A percentile compares a stretch with the other conserved stretches of the same genome.
phyloP scores from a whole-genome alignment of 2,888 invertebrate species.

The Melanchra persicariae region DNA sequence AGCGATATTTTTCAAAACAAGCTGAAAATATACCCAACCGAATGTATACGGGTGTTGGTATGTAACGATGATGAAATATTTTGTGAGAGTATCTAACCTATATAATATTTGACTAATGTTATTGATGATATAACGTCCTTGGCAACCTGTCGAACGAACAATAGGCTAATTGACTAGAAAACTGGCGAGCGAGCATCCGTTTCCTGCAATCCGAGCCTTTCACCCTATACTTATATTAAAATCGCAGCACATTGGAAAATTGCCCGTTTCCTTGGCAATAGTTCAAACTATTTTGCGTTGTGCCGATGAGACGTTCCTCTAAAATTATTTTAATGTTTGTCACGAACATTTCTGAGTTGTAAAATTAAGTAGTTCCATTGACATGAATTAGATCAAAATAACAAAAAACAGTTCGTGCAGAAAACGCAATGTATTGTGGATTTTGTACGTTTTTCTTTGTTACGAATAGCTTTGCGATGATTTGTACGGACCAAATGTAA shows the following conservation, averaged over 20 bases:
- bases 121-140: background rate
- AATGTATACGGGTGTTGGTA: slow-evolving; percentile 29
- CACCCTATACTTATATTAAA: slow-evolving; percentile 69
- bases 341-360: slow-evolving; percentile 61
- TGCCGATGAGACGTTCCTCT: slow-evolving; percentile 77
- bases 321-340: slow-evolving; percentile 79
- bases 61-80: slow-evolving; percentile 53
- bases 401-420: background rate
- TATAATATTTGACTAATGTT: slow-evolving; percentile 2
- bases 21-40: slow-evolving; percentile 40
- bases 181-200: slow-evolving; percentile 46
- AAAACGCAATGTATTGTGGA: slow-evolving; percentile 43
- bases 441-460: background rate
- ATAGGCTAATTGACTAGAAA: slow-evolving; percentile 37
- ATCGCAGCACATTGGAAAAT: slow-evolving; percentile 76
- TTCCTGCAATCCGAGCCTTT: slow-evolving; percentile 69
- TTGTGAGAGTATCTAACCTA: slow-evolving; percentile 25
- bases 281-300: slow-evolving; percentile 85
- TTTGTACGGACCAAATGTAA: slow-evolving; percentile 2
- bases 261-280: slow-evolving; percentile 82
- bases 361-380: slow-evolving; percentile 50
- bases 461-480: background rate
- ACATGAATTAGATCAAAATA: slow-evolving; percentile 12
- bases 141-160: slow-evolving; percentile 4
- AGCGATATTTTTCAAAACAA: slow-evolving; percentile 38